A percentile compares a stretch with the other conserved stretches of the same genome.
Evolutionary conservation across 2,888 invertebrate genomes (phyloP).

Genomic region (Didymodactylos carnosus): DNA sequence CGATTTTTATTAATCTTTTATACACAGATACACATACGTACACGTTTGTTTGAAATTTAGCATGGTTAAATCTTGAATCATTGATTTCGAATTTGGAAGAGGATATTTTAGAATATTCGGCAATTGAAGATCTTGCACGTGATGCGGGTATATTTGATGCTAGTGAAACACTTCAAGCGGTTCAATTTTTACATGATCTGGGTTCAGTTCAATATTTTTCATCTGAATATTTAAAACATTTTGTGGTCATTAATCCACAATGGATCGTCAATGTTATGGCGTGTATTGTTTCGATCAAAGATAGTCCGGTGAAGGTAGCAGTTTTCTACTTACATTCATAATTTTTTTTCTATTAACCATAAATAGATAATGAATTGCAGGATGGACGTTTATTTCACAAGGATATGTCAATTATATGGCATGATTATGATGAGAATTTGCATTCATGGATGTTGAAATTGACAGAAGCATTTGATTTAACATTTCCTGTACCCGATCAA

Average conservation of each 20-base stretch:
- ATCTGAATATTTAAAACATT: slow-evolving; percentile 23
- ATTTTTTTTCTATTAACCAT: too few relatives aligned
- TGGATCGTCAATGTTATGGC: slow-evolving; percentile 34
- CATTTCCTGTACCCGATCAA: slow-evolving; percentile 22
- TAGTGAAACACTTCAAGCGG: slow-evolving; percentile 24
- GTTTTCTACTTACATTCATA: too few relatives aligned
- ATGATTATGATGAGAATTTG: slow-evolving; percentile 18
- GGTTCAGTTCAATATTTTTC: slow-evolving; percentile 32
- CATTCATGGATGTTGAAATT: slow-evolving; percentile 29
- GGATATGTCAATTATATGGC: slow-evolving; percentile 26
- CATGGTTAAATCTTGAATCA: slow-evolving; percentile 28
- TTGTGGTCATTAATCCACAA: slow-evolving; percentile 30
- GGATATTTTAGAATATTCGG: background rate
- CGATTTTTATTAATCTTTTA: too few relatives aligned
- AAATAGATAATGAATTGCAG: too few relatives aligned
- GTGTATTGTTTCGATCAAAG: slow-evolving; percentile 29
- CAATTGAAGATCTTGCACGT: slow-evolving; percentile 17
- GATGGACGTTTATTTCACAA: slow-evolving; percentile 24
- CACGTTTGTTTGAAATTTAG: too few relatives aligned
- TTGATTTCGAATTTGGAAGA: slow-evolving; percentile 17
- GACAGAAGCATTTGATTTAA: slow-evolving; percentile 33
- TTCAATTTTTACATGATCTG: slow-evolving; percentile 30
- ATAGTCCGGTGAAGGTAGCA: slow-evolving; percentile 27
- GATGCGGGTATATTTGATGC: slow-evolving; percentile 16
- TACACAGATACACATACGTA: too few relatives aligned